A percentile compares a stretch with the other conserved stretches of the same genome.
Evolutionary conservation across 1,140 invertebrate genomes (phyloP).

Genomic region (Drosophila kohkoa): DNA sequence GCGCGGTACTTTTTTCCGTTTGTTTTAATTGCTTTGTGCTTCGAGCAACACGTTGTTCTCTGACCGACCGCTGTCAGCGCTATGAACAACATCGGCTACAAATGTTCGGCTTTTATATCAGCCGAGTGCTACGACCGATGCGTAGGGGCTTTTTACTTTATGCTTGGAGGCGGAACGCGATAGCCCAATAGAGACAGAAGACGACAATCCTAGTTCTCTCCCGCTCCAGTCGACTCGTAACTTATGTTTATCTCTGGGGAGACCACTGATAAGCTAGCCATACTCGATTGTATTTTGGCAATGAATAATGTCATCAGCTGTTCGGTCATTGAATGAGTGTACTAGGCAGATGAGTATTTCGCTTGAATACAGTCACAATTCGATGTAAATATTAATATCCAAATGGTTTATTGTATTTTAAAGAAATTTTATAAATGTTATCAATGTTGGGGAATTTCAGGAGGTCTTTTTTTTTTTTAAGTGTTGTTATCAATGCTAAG

Average conservation of each 20-base stretch:
- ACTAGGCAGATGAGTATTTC: not conserved
- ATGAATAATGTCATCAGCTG: conserved; percentile 53
- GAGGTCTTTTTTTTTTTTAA: conserved; percentile 47
- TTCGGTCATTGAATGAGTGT: conserved; percentile 6
- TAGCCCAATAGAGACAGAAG: conserved; percentile 7
- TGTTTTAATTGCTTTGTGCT: conserved; percentile 18
- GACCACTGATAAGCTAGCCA: conserved; percentile 48
- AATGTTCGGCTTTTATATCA: conserved; percentile 63
- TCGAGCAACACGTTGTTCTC: conserved; percentile 30
- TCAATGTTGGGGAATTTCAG: conserved; percentile 33
- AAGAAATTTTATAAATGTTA: conserved; percentile 21
- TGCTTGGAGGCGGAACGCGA: conserved; percentile 16
- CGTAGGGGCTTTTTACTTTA: conserved; percentile 63
- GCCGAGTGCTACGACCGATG: conserved; percentile 13
- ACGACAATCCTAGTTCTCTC: conserved; percentile 15
- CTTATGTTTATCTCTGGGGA: conserved; percentile 32
- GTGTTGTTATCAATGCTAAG: conserved; percentile 52
- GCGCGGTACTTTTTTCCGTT: conserved; percentile 27
- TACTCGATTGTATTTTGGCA: not conserved
- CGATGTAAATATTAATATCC: conserved; percentile 11
- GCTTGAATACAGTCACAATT: conserved; percentile 1
- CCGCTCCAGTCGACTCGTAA: conserved; percentile 25
- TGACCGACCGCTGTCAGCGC: conserved; percentile 42
- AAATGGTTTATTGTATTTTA: not conserved
- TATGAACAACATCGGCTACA: conserved; percentile 54